A percentile compares a stretch with the other conserved stretches of the same genome.
phyloP scores from a whole-genome alignment of 1,140 invertebrate species.

The honey bee (Apis mellifera) region DNA sequence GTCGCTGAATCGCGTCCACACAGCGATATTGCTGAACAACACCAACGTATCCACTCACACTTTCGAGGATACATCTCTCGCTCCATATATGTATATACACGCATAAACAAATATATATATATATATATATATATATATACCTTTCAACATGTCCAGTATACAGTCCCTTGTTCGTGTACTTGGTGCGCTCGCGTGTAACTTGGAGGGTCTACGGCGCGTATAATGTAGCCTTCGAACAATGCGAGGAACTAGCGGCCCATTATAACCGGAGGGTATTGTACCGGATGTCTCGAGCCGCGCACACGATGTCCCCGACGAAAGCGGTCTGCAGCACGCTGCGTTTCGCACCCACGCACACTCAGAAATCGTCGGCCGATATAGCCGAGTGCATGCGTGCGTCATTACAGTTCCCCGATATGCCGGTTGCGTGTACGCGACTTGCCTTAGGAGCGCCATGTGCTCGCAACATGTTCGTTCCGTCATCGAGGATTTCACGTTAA shows the following conservation, averaged over 20 bases:
- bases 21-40: not conserved
- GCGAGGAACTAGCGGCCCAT: conserved; percentile 71
- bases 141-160: not conserved
- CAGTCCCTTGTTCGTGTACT: not conserved
- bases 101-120: not conserved
- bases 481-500: conserved; percentile 11
- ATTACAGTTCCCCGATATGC: conserved; percentile 13
- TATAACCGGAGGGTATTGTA: conserved; percentile 74
- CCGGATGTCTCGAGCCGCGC: conserved; percentile 70
- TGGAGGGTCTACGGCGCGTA: conserved; percentile 29
- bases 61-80: too few species aligned
- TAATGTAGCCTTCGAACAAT: conserved; percentile 72
- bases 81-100: not conserved
- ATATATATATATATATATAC: not conserved
- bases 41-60: not conserved
- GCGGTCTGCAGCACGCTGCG: conserved; percentile 16
- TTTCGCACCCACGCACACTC: conserved; percentile 15
- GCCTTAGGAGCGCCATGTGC: conserved; percentile 61
- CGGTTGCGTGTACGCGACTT: not conserved
- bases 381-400: not conserved
- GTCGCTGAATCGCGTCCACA: not conserved
- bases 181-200: not conserved
- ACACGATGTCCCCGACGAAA: conserved; percentile 62
- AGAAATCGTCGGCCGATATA: not conserved
- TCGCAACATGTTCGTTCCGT: conserved; percentile 57